Base-by-base conservation (phyloP, 2,113 vertebrate species). In the Ramphastos sulfuratus region DNA sequence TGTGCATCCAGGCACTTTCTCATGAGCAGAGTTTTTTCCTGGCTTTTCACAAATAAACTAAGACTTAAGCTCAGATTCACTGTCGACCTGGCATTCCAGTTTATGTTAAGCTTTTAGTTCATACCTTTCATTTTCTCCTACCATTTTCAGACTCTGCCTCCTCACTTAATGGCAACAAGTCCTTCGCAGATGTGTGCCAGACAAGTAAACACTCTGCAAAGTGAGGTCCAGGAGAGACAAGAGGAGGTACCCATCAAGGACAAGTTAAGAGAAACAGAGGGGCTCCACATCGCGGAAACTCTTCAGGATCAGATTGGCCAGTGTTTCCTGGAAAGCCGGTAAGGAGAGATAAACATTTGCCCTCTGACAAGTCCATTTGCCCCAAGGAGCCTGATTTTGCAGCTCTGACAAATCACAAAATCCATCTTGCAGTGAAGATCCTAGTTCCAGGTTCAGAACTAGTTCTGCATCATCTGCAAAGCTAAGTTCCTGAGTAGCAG, bases 261-360 rank as follows among this genome's bases (percentile, higher is more conserved):
- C 1, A 83, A 97, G 33, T 97, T 99, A 91, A 91, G 21, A 39
- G 19, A 82, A 50, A 52, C 65, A 2, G 98, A 99, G 33, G 98
- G 97, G 3, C 42, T 92, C 0, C 80, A 98, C 90, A 98, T 98
- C 81, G 97, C 94, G 92, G 97, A 98, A 84, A 97, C 84, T 3
- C 96, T 99, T 9, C 97, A 97, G 79, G 97, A 98, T 18, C 97
- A 98, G 97, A 98, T 99, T n/a, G 90, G 98, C 15, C 98, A 97
- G 85, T 99, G 98, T 97, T 98, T 98, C 96, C 95, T 98, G 0
- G 98, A 99, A 58, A 98, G 98, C 97, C 94, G 98, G 98, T 98
- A 80, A 97, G 92, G 76, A 19, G 44, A 61, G 17, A 83, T 4
- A 69, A 73, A 54, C 64, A 30, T 28, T 46, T 35, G 5, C 4